Evolutionary conservation across 2,113 vertebrate genomes (phyloP).

Genomic region (Ariopsis seemanni): DNA sequence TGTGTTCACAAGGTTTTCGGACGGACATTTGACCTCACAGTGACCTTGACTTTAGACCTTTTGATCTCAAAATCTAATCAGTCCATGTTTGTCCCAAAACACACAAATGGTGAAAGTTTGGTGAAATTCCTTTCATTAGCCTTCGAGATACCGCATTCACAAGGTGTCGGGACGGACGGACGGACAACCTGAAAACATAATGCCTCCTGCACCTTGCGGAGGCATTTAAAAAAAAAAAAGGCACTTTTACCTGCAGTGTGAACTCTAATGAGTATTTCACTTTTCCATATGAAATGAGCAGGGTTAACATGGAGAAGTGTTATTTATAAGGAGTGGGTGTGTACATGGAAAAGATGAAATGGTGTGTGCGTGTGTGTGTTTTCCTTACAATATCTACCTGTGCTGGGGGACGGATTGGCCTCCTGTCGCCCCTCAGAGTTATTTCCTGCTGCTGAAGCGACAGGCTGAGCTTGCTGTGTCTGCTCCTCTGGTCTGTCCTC

Average conservation of each 20-base stretch:
- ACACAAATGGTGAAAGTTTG: no score
- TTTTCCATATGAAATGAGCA: not conserved
- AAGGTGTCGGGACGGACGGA: no score
- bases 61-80: no score
- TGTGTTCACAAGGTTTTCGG: no score
- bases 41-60: no score
- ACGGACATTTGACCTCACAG: no score
- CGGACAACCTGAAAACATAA: no score
- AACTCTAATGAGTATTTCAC: not conserved
- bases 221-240: no score
- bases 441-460: slow-evolving; percentile 60
- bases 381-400: slow-evolving; percentile 34
- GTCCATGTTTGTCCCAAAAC: no score
- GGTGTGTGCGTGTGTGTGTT: not conserved
- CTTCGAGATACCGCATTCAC: no score
- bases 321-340: not conserved
- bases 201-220: no score
- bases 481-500: slow-evolving; percentile 94
- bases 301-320: not conserved
- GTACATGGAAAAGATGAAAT: slow-evolving; percentile 7
- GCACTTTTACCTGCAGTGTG: not conserved
- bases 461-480: slow-evolving; percentile 76
- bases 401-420: slow-evolving; percentile 86
- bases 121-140: no score
- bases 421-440: slow-evolving; percentile 82